A percentile compares a stretch with the other conserved stretches of the same genome.
phyloP scores from a whole-genome alignment of 1,140 invertebrate genomes.

The Eriosoma lanigerum region DNA sequence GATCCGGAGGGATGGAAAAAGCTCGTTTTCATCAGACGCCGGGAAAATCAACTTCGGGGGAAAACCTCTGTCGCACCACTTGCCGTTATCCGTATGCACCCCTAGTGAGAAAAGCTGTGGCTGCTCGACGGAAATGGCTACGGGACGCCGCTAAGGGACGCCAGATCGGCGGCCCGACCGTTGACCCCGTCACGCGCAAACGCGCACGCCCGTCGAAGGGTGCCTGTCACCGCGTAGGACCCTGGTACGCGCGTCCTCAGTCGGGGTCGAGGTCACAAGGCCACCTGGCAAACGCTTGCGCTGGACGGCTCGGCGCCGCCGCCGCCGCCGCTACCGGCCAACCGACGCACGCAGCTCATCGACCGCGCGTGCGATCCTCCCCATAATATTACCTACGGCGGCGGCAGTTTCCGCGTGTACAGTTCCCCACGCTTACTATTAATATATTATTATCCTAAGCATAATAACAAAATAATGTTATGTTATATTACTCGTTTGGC shows the following conservation, averaged over 20 bases:
- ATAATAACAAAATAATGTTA: no score
- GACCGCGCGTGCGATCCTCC: slow-evolving; percentile 1
- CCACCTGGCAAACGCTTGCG: slow-evolving; percentile 9
- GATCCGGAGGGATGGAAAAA: neutral
- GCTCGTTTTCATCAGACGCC: no score
- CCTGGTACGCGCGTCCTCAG: slow-evolving; percentile 41
- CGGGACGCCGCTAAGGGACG: neutral
- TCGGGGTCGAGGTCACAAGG: slow-evolving; percentile 50
- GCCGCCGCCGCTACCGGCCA: neutral
- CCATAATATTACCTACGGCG: no score
- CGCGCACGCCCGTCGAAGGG: neutral
- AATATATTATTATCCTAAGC: no score
- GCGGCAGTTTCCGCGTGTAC: no score
- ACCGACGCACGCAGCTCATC: slow-evolving; percentile 4
- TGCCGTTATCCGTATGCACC: neutral
- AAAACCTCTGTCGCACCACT: neutral
- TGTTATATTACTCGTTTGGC: no score
- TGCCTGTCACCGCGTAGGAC: neutral
- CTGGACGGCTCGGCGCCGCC: slow-evolving; percentile 18
- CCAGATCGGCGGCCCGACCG: neutral
- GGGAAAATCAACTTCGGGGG: neutral
- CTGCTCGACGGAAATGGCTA: neutral
- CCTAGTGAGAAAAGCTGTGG: slow-evolving; percentile 19
- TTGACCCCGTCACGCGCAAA: neutral
- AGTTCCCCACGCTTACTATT: no score